Conservation (phyloP, 2,113 vertebrate genomes). For the Potamarius usumacintae region DNA sequence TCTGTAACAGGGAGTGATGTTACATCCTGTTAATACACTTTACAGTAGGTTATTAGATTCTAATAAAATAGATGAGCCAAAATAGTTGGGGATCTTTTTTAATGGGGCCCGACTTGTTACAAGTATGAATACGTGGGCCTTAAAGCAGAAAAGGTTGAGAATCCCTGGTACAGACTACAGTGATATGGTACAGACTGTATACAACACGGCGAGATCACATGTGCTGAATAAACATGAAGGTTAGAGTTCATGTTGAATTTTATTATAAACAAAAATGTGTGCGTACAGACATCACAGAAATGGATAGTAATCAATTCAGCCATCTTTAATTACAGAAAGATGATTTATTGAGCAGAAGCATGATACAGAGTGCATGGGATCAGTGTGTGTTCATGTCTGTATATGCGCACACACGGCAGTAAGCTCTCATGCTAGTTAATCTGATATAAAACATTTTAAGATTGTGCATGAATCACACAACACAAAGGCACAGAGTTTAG, state of each 20-base stretch:
- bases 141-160: too few relatives aligned
- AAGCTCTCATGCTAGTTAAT: not conserved
- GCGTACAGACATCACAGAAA: not conserved
- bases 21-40: too few relatives aligned
- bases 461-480: conserved; percentile 58
- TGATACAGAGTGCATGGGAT: conserved; percentile 33
- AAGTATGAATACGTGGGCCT: too few relatives aligned
- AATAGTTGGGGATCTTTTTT: too few relatives aligned
- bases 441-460: conserved; percentile 46
- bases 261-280: not conserved
- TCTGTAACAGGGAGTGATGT: too few relatives aligned
- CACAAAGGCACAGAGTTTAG: conserved; percentile 62
- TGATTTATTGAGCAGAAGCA: conserved; percentile 26
- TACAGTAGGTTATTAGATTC: too few relatives aligned
- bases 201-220: too few relatives aligned
- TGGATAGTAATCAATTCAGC: not conserved
- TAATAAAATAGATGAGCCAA: too few relatives aligned
- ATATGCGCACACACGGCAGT: not conserved
- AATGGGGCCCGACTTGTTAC: too few relatives aligned
- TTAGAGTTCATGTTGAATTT: not conserved
- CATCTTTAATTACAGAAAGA: conserved; percentile 32
- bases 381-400: not conserved
- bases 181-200: too few relatives aligned
- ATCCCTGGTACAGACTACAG: too few relatives aligned
- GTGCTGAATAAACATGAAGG: not conserved